phyloP scores from a whole-genome alignment of 2,113 vertebrate genomes.

The Clinocottus analis region DNA sequence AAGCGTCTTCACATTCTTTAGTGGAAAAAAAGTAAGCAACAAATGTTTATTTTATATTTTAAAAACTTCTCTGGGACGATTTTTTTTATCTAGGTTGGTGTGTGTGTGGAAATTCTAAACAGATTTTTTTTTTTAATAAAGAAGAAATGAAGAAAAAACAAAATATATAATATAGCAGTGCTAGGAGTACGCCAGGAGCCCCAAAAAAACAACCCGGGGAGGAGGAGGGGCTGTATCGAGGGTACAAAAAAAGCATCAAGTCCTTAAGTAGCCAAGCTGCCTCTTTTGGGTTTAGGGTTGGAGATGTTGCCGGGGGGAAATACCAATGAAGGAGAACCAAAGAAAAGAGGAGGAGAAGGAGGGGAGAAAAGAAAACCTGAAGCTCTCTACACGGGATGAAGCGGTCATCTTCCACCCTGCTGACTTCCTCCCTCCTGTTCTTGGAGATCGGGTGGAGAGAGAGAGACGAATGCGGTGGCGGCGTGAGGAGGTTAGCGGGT shows the following conservation, averaged over 20 bases:
- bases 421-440: conserved; percentile 70
- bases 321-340: conserved; percentile 49
- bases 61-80: conserved; percentile 65
- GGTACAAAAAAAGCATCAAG: conserved; percentile 76
- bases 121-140: conserved; percentile 81
- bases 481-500: conserved; percentile 44
- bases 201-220: conserved; percentile 46
- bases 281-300: conserved; percentile 79
- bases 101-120: conserved; percentile 76
- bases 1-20: conserved; percentile 78
- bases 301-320: conserved; percentile 51
- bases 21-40: conserved; percentile 74
- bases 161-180: conserved; percentile 81
- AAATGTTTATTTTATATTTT: conserved; percentile 66
- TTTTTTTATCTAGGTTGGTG: conserved; percentile 55
- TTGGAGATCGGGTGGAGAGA: conserved; percentile 59
- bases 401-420: conserved; percentile 46
- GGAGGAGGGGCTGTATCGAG: conserved; percentile 56
- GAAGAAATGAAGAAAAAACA: no score
- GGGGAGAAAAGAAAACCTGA: conserved; percentile 59
- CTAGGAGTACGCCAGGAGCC: conserved; percentile 68
- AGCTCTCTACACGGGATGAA: conserved; percentile 64
- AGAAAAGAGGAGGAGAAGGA: conserved; percentile 30
- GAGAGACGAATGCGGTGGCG: conserved; percentile 40
- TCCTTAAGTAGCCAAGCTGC: conserved; percentile 84